These are phyloP conservation scores for Agrochola lychnidis DNA, from an alignment of 2,888 invertebrate species.

Conservation along the genomic window DNA sequence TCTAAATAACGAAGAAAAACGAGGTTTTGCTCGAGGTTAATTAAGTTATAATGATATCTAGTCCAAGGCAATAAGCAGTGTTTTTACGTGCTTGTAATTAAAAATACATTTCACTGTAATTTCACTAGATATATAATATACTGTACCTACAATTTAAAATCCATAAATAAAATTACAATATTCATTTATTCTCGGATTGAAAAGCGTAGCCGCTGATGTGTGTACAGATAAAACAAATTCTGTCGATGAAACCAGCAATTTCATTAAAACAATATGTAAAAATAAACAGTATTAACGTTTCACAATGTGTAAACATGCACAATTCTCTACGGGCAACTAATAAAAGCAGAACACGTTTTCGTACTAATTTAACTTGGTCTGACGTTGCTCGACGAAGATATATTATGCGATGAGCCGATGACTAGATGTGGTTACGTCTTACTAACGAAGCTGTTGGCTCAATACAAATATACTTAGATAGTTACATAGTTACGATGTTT, in stretches of 20 bases:
- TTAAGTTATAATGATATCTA: background rate
- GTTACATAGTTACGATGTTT: slow-evolving; percentile 2
- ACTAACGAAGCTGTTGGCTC: slow-evolving; percentile 46
- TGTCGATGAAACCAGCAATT: slow-evolving; percentile 43
- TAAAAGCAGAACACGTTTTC: slow-evolving; percentile 82
- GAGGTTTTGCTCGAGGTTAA: too few relatives aligned
- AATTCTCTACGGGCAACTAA: slow-evolving; percentile 73
- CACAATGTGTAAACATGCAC: slow-evolving; percentile 71
- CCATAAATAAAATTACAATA: slow-evolving; percentile 28
- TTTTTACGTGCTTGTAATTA: background rate
- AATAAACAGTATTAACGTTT: slow-evolving; percentile 70
- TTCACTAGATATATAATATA: background rate
- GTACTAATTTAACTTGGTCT: slow-evolving; percentile 82
- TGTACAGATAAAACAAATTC: slow-evolving; percentile 35
- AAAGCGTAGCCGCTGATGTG: slow-evolving; percentile 15
- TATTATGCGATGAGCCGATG: slow-evolving; percentile 45
- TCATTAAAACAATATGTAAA: slow-evolving; percentile 57
- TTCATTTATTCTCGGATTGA: slow-evolving; percentile 27
- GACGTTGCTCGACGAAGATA: slow-evolving; percentile 69
- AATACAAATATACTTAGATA: slow-evolving; percentile 39
- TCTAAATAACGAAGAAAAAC: too few relatives aligned
- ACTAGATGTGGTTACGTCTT: slow-evolving; percentile 52
- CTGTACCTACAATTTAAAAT: background rate
- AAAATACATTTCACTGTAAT: background rate
- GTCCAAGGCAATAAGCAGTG: background rate